These are phyloP conservation scores for Bombycilla garrulus DNA, from an alignment of 2,113 vertebrate genomes.

Conservation along the genomic window DNA sequence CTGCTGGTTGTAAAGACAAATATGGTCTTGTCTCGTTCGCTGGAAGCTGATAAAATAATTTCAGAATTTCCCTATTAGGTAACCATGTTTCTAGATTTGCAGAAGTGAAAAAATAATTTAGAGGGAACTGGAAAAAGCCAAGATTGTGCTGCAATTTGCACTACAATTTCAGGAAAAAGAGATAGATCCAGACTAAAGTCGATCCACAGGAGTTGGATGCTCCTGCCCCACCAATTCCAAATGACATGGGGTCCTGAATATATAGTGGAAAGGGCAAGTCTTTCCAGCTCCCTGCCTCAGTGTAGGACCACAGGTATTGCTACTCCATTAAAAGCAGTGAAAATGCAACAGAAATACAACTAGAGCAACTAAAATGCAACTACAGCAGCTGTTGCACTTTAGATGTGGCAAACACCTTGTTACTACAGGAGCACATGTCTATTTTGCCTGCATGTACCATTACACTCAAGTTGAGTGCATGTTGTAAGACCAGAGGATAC, in stretches of 20 bases:
- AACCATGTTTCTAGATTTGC: neutral
- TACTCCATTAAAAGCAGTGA: neutral
- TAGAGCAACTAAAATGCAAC: neutral
- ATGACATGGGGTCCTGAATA: neutral
- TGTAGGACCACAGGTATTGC: neutral
- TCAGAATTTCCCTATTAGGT: neutral
- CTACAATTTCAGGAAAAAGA: neutral
- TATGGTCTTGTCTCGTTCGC: neutral
- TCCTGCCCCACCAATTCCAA: neutral
- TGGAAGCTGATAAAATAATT: neutral
- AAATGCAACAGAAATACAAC: neutral
- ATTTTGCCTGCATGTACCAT: neutral
- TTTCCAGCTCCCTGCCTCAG: neutral
- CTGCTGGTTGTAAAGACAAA: neutral
- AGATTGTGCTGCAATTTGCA: neutral
- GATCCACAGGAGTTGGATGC: neutral
- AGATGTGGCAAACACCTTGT: neutral
- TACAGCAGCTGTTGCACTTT: neutral
- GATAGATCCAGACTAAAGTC: neutral
- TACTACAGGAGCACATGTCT: neutral
- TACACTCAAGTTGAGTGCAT: neutral
- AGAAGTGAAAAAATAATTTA: neutral
- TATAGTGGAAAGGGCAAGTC: neutral
- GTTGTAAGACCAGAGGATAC: neutral
- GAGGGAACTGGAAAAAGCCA: neutral